Percentiles rank a stretch among this genome's conserved stretches.
phyloP scores from a whole-genome alignment of 1,140 invertebrate genomes.

The Homarus americanus region DNA sequence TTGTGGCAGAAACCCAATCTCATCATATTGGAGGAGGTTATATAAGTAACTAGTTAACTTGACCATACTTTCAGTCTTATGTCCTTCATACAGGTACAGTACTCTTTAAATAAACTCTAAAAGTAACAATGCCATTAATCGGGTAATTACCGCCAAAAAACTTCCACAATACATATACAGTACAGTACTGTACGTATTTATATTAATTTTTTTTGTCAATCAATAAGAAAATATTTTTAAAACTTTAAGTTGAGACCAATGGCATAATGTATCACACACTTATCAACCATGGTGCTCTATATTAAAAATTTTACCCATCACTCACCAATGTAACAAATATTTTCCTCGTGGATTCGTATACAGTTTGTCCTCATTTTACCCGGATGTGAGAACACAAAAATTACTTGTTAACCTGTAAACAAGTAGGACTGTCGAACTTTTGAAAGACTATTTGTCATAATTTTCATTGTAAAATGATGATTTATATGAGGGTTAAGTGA shows the following conservation, averaged over 20 bases:
- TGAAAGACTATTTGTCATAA: neutral
- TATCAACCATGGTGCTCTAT: neutral
- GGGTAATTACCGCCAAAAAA: neutral
- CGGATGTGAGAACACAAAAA: neutral
- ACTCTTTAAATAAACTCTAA: neutral
- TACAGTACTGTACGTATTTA: neutral
- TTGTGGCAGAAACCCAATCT: conserved; percentile 32
- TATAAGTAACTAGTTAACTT: neutral
- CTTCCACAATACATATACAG: neutral
- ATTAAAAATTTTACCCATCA: neutral
- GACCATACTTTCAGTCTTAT: neutral
- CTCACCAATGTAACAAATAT: neutral
- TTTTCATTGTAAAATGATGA: neutral
- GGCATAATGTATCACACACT: neutral
- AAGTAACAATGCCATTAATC: neutral
- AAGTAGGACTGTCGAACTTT: neutral
- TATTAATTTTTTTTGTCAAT: too few relatives aligned
- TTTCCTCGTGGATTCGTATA: neutral
- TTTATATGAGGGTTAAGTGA: neutral
- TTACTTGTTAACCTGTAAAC: neutral
- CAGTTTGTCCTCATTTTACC: neutral
- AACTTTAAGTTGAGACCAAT: neutral
- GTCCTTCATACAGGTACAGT: neutral
- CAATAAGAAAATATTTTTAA: neutral
- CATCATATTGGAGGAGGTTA: conserved; percentile 13